Conservation (phyloP, 1,140 invertebrate species). For the Trialeurodes vaporariorum region DNA sequence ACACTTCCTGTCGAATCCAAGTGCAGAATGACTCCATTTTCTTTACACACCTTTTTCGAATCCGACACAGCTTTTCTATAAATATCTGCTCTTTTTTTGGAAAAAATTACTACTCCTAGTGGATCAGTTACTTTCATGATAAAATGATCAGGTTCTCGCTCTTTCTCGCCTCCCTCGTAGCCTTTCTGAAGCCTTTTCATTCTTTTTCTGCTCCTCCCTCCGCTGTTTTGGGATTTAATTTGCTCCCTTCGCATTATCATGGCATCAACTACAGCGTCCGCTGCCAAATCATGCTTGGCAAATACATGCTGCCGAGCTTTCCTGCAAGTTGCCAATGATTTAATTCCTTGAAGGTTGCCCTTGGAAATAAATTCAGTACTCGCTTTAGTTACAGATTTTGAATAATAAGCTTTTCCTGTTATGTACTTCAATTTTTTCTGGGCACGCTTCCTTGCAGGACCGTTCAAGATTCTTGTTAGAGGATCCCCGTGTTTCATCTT, state of each 20-base stretch:
- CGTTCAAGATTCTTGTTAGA: not conserved
- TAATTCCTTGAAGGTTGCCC: not conserved
- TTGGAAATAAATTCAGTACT: not conserved
- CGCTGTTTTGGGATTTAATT: not conserved
- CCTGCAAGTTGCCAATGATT: not conserved
- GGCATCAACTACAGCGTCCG: not conserved
- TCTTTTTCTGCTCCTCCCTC: not conserved
- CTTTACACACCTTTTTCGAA: not conserved
- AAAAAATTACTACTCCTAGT: not conserved
- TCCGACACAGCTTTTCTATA: not conserved
- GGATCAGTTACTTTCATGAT: not conserved
- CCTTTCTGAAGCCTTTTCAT: no score
- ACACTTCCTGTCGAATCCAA: not conserved
- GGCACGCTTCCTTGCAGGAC: not conserved
- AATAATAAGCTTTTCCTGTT: not conserved
- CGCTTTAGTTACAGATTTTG: not conserved
- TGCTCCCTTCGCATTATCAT: not conserved
- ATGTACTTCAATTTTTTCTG: not conserved
- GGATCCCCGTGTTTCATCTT: not conserved
- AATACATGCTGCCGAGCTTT: no score
- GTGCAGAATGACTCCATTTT: not conserved
- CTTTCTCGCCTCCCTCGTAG: no score
- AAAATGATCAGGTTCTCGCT: no score
- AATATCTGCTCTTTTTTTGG: not conserved
- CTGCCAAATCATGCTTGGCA: not conserved